Conservation (phyloP, 2,888 invertebrate genomes). For the Drosophila suboccidentalis region DNA sequence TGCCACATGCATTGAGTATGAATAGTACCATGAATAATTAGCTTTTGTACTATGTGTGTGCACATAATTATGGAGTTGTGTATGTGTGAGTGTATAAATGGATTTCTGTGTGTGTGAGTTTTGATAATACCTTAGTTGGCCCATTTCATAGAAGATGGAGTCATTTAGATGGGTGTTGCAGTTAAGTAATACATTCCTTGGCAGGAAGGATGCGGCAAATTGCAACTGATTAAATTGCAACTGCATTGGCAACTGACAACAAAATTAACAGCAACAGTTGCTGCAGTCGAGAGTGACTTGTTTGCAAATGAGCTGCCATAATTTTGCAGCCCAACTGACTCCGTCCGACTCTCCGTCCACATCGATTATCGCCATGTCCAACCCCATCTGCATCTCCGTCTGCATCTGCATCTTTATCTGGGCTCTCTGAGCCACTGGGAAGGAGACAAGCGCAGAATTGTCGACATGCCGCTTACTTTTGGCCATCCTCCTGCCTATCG, state of each 20-base stretch:
- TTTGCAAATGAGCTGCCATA: constrained; percentile 78
- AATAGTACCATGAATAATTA: constrained; percentile 46
- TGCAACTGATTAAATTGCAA: constrained; percentile 68
- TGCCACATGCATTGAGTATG: constrained; percentile 23
- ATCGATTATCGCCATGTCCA: background rate
- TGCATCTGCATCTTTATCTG: constrained; percentile 24
- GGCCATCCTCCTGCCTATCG: constrained; percentile 56
- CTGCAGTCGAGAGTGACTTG: constrained; percentile 63
- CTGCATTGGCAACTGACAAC: constrained; percentile 36
- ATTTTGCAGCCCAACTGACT: constrained; percentile 58
- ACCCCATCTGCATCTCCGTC: background rate
- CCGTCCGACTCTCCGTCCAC: constrained; percentile 20
- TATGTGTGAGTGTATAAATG: constrained; percentile 23
- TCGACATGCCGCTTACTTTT: constrained; percentile 23
- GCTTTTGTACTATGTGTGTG: constrained; percentile 20
- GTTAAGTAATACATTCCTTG: constrained; percentile 41
- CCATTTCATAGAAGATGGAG: constrained; percentile 49
- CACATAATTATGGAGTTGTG: background rate
- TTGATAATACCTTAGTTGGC: constrained; percentile 28
- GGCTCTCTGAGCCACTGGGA: constrained; percentile 31
- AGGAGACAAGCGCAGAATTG: constrained; percentile 55
- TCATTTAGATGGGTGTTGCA: constrained; percentile 1
- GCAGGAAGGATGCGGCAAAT: constrained; percentile 55
- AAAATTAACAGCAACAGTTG: constrained; percentile 30
- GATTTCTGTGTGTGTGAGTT: constrained; percentile 17